Conservation (phyloP, 2,797 vertebrate genomes). For the Sebastes nivosus region DNA sequence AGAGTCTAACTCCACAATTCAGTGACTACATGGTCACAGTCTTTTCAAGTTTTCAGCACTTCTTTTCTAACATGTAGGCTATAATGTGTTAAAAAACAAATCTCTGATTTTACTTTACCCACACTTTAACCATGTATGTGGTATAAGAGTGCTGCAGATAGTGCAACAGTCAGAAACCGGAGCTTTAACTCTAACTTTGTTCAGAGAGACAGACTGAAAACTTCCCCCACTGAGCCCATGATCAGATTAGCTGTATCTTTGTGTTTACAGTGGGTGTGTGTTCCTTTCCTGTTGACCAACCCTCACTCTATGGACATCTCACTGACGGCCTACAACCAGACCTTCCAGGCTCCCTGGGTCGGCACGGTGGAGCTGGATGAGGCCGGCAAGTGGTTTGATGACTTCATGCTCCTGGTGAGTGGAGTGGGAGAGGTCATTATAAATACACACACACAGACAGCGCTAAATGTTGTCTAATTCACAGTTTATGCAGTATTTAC, state of each 20-base stretch:
- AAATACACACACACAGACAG: neutral
- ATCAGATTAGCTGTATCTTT: slow-evolving; percentile 33
- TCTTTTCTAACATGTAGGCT: neutral
- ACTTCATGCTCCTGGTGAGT: slow-evolving; percentile 82
- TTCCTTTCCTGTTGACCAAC: slow-evolving; percentile 85
- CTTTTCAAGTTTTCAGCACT: neutral
- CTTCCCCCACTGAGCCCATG: neutral
- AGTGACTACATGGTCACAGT: too few species aligned
- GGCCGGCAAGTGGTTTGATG: slow-evolving; percentile 85
- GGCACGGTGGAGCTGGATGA: slow-evolving; percentile 79
- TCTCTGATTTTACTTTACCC: too few species aligned
- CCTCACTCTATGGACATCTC: slow-evolving; percentile 82
- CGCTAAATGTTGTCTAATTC: neutral
- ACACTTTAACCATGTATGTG: neutral
- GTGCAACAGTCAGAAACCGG: neutral
- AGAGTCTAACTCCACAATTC: too few species aligned
- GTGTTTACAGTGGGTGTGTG: slow-evolving; percentile 77
- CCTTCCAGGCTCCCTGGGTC: slow-evolving; percentile 85
- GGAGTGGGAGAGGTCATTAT: slow-evolving; percentile 22
- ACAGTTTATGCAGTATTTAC: neutral
- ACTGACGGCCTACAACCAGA: slow-evolving; percentile 79
- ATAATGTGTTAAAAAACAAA: too few species aligned
- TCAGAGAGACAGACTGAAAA: slow-evolving; percentile 1
- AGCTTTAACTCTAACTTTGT: neutral
- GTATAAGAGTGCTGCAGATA: too few species aligned